These are phyloP conservation scores for Schizopygopsis pylzovi DNA, from an alignment of 2,797 vertebrate species.

Conservation along the genomic window DNA sequence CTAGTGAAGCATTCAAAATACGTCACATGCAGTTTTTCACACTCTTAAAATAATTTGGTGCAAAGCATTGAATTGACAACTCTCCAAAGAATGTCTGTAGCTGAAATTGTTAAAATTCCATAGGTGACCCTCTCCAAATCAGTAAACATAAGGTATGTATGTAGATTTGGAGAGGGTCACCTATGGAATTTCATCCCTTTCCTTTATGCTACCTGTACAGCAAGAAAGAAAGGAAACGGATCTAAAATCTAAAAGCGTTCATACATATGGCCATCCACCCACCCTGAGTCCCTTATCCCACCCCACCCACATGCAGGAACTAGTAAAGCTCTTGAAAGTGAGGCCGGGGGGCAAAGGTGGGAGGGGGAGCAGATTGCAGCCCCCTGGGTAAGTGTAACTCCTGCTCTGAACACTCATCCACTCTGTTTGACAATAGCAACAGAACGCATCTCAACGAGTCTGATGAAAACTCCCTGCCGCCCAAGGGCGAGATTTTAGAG, in stretches of 20 bases:
- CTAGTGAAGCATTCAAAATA: neutral
- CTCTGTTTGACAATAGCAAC: constrained; percentile 68
- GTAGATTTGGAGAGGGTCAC: neutral
- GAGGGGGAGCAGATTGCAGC: constrained; percentile 67
- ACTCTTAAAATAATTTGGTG: neutral
- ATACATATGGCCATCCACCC: constrained; percentile 65
- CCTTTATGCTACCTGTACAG: constrained; percentile 37
- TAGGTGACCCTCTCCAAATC: neutral
- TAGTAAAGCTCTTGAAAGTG: constrained; percentile 77
- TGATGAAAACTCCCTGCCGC: constrained; percentile 54
- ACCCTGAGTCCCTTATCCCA: constrained; percentile 43
- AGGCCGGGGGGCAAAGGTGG: constrained; percentile 68
- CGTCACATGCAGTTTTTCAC: too few relatives aligned
- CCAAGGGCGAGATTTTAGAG: constrained; percentile 42
- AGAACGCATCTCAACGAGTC: constrained; percentile 67
- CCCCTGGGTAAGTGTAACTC: constrained; percentile 72
- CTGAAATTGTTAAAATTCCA: neutral
- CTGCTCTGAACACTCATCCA: constrained; percentile 67
- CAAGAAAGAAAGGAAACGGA: constrained; percentile 51
- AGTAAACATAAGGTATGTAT: neutral
- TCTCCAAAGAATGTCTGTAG: neutral
- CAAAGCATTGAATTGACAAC: neutral
- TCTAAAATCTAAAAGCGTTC: constrained; percentile 66
- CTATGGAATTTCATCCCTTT: constrained; percentile 33
- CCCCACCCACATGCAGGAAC: constrained; percentile 72